These are phyloP conservation scores for Bombyx huttoni DNA, from an alignment of 2,888 invertebrate genomes.

Conservation along the genomic window DNA sequence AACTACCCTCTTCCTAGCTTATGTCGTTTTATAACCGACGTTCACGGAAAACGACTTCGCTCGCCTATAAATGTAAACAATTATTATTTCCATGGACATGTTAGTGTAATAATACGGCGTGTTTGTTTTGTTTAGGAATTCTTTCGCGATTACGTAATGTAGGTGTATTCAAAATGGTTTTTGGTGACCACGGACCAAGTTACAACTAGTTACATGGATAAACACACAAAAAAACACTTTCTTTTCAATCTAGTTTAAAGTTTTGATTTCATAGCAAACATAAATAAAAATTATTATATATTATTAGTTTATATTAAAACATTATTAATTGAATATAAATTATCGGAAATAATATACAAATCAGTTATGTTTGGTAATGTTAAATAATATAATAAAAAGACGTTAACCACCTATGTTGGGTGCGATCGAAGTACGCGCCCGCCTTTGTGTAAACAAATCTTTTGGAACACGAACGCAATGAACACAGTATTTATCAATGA, in stretches of 20 bases:
- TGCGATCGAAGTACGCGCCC: too few species aligned
- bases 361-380: background rate
- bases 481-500: constrained; percentile 9
- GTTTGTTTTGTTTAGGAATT: background rate
- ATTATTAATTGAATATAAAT: too few species aligned
- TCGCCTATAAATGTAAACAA: constrained; percentile 25
- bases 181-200: background rate
- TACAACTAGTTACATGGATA: too few species aligned
- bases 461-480: background rate
- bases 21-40: constrained; percentile 28
- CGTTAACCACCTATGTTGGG: too few species aligned
- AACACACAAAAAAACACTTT: too few species aligned
- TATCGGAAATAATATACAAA: background rate
- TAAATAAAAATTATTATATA: too few species aligned
- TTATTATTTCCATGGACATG: constrained; percentile 4
- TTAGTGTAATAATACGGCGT: background rate
- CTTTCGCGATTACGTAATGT: background rate
- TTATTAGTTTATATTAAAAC: too few species aligned
- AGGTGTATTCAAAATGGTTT: background rate
- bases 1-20: constrained; percentile 44
- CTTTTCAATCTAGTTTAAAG: too few species aligned
- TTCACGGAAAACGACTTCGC: constrained; percentile 20
- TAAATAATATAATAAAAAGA: too few species aligned
- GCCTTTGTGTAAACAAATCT: background rate
- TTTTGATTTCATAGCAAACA: too few species aligned